phyloP scores from a whole-genome alignment of 2,888 invertebrate species.

The Pristionchus arcanus region DNA sequence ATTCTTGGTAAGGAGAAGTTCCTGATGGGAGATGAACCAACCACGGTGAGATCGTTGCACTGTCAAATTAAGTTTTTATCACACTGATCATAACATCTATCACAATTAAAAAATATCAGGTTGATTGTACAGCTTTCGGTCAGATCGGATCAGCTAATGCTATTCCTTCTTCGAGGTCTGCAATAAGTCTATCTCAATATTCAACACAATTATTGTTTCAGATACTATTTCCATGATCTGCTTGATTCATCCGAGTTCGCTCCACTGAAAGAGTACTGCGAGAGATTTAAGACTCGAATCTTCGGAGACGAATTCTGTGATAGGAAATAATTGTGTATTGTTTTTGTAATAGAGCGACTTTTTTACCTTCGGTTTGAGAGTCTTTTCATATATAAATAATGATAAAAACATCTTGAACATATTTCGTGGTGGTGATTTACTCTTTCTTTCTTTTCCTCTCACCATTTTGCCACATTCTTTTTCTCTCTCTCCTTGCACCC shows the following conservation, averaged over 20 bases:
- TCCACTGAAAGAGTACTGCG: conserved; percentile 4
- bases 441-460: too few relatives aligned
- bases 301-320: conserved; percentile 40
- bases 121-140: conserved; percentile 32
- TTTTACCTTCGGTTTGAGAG: too few relatives aligned
- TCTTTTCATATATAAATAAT: not conserved
- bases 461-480: too few relatives aligned
- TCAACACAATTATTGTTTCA: too few relatives aligned
- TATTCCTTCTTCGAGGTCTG: not conserved
- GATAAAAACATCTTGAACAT: not conserved
- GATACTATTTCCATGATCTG: not conserved
- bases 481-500: too few relatives aligned
- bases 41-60: not conserved
- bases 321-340: not conserved
- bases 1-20: conserved; percentile 33
- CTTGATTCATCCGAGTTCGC: conserved; percentile 13
- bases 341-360: not conserved
- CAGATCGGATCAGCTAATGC: conserved; percentile 13
- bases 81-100: too few relatives aligned
- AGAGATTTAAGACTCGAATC: not conserved
- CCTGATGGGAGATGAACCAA: conserved; percentile 25
- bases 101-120: not conserved
- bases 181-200: not conserved
- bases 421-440: too few relatives aligned
- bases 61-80: not conserved